Evolutionary conservation across 2,797 vertebrate species (phyloP).

Genomic region (Oryzias dopingdopingensis): DNA sequence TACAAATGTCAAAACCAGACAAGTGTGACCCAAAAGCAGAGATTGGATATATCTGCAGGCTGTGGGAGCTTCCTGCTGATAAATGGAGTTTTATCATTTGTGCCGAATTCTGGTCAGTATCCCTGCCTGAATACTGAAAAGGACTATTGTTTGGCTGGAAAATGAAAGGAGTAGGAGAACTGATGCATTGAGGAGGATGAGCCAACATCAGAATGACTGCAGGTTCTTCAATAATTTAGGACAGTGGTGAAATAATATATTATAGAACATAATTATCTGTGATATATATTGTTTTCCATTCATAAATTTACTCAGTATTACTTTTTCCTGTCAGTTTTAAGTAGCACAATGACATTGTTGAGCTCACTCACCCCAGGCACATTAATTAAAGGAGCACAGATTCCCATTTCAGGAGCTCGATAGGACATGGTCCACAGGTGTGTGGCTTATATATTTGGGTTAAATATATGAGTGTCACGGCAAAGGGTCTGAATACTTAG

Average conservation of each 20-base stretch:
- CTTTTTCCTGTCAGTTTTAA: background rate
- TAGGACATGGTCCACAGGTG: background rate
- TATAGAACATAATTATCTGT: background rate
- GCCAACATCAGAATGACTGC: conserved; percentile 13
- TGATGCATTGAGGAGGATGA: conserved; percentile 11
- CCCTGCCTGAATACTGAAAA: conserved; percentile 53
- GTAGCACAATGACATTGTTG: background rate
- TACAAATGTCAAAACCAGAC: conserved; percentile 46
- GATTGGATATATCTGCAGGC: conserved; percentile 52
- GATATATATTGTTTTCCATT: background rate
- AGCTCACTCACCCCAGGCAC: background rate
- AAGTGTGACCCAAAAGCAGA: conserved; percentile 52
- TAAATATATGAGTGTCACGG: no score
- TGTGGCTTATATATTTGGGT: no score
- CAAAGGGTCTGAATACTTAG: no score
- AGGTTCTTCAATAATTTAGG: background rate
- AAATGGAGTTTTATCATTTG: conserved; percentile 63
- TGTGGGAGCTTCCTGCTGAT: conserved; percentile 49
- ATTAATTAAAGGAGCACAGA: background rate
- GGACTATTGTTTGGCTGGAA: conserved; percentile 30
- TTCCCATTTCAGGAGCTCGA: background rate
- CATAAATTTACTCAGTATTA: background rate
- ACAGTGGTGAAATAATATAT: background rate
- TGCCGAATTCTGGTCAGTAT: conserved; percentile 34
- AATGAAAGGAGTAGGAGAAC: conserved; percentile 18